Evolutionary conservation across 2,888 invertebrate genomes (phyloP).

Genomic region (Aphrophora alni): DNA sequence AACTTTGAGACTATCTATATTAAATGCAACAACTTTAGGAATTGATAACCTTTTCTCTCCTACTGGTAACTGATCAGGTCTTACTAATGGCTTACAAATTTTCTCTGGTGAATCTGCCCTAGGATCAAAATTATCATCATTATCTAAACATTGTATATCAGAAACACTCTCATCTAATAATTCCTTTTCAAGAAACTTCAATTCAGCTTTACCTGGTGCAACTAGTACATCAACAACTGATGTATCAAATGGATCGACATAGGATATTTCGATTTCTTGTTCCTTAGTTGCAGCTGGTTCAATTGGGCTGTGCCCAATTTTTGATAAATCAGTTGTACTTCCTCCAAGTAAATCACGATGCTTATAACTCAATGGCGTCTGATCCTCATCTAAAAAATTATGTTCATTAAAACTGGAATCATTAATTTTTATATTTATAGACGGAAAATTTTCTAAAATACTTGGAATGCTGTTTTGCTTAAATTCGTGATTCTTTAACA

Average conservation of each 20-base stretch:
- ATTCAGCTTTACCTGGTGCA: conserved; percentile 77
- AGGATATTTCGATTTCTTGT: conserved; percentile 58
- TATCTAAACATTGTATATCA: background rate
- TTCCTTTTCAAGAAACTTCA: conserved; percentile 80
- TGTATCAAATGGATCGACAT: conserved; percentile 84
- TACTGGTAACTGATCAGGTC: conserved; percentile 45
- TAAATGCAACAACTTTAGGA: conserved; percentile 51
- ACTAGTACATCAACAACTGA: conserved; percentile 74
- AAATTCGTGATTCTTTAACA: conserved; percentile 55
- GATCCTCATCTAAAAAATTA: conserved; percentile 39
- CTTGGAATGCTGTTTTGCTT: background rate
- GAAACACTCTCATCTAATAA: conserved; percentile 64
- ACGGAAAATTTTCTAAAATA: conserved; percentile 18
- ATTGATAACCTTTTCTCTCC: conserved; percentile 46
- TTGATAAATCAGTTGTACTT: conserved; percentile 76
- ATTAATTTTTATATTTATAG: conserved; percentile 18
- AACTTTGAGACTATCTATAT: conserved; percentile 64
- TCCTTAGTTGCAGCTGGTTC: conserved; percentile 60
- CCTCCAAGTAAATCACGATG: conserved; percentile 76
- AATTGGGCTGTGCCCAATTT: conserved; percentile 71
- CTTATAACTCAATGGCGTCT: conserved; percentile 44
- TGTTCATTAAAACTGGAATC: conserved; percentile 33
- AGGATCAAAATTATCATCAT: conserved; percentile 80
- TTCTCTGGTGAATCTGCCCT: conserved; percentile 66
- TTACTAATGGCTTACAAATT: conserved; percentile 35